A percentile compares a stretch with the other conserved stretches of the same genome.
phyloP scores from a whole-genome alignment of 2,888 invertebrate species.

The Lordiphosa fenestrarum region DNA sequence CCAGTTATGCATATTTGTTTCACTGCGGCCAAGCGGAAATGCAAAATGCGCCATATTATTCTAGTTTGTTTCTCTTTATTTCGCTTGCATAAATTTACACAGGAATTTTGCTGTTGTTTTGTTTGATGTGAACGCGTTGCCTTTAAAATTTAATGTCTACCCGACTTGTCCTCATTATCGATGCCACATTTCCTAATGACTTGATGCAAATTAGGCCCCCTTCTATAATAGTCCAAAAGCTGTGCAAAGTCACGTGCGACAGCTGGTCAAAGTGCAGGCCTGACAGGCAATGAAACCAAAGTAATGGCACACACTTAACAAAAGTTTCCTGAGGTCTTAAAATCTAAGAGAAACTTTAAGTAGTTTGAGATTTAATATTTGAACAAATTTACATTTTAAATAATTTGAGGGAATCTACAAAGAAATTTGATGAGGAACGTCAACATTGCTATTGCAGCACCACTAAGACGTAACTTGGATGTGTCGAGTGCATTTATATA shows the following conservation, averaged over 20 bases:
- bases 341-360: too few relatives aligned
- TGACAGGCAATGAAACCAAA: constrained; percentile 41
- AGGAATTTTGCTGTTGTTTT: not conserved
- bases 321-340: too few relatives aligned
- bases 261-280: constrained; percentile 46
- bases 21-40: constrained; percentile 9
- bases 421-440: too few relatives aligned
- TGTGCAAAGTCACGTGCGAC: constrained; percentile 61
- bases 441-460: too few relatives aligned
- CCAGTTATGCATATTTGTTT: constrained; percentile 23
- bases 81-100: not conserved
- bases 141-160: constrained; percentile 18
- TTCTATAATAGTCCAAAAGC: constrained; percentile 22
- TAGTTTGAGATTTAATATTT: too few relatives aligned
- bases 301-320: too few relatives aligned
- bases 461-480: too few relatives aligned
- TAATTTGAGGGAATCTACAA: too few relatives aligned
- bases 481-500: too few relatives aligned
- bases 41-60: constrained; percentile 47
- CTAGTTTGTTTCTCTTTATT: constrained; percentile 31
- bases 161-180: constrained; percentile 51
- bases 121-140: too few relatives aligned
- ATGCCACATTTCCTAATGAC: constrained; percentile 59
- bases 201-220: constrained; percentile 62
- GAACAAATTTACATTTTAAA: too few relatives aligned